Base-by-base conservation (phyloP, 2,797 vertebrate species). In the Tolypeutes matacus region DNA sequence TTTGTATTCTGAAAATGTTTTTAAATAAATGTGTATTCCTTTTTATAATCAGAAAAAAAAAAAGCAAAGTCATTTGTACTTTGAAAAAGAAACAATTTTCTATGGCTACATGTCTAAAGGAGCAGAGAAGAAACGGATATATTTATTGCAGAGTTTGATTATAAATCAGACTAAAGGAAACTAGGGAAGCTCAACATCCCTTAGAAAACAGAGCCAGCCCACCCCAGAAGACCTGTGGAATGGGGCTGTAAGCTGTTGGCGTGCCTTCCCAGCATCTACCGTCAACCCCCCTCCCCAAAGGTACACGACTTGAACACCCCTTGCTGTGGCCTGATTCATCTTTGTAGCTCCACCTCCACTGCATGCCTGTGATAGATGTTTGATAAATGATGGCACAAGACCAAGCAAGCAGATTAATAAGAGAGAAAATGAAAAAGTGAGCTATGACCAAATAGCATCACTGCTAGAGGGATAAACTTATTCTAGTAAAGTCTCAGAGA, bases 71-170 rank as follows among this genome's bases (percentile, higher is more conserved):
- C 27, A 78, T 91, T 84, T 77, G 64, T 21, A 56, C 36, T 88
- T 90, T 69, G 56, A 88, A 84, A 91, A 92, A 76, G 36, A 90
- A 86, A 90, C 21, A 27, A 69, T 75, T 85, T 75, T 85, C 69
- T 31, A 14, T 15, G 49, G 13, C 6, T 18, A 58, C 21, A 18
- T 53, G 14, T 53, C 12, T 84, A 18, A 7, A 17, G 77, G 91
- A 94, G 25, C 25, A 62, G 60, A 21, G 21, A 72, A 67, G 21
- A 84, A 92, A 92, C 15, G 49, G 23, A 14, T 92, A 53, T 53
- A 53, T 93, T 70, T 34, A 53, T 42, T 58, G 39, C 27, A 62
- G 34, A 69, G 10, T 72, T 42, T 20, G 34, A 53, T 53, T 93
- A 18, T 60, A 81, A 51, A 58, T 58, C 75, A 58, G 62, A 58